Evolutionary conservation across 2,797 vertebrate genomes (phyloP), one percentile per base, ranked within the genome.

Genomic region (Heteromormyrus szaboi): DNA sequence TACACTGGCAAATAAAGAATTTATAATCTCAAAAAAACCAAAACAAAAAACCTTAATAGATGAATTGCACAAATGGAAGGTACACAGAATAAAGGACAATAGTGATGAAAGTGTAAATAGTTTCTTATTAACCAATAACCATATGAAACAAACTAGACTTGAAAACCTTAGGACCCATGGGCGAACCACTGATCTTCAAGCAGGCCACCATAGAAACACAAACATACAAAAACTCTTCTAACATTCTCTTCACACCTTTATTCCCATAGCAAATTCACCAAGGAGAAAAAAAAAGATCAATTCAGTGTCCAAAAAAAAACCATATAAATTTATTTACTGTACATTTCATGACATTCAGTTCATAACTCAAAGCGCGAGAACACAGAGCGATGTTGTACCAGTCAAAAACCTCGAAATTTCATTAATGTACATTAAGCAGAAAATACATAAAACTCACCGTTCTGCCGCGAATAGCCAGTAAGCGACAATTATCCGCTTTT

Each of bases 381-480:
- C n/a, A 59, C 19, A 46, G 41, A 48, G 22, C 6, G 11, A 65
- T 6, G 8, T 0, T 46, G 37, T 41, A n/a, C 14, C 14, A 88
- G 8, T 53, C n/a, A 54, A 62, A 85, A 85, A 62, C 9, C 41
- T 65, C 3, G 22, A 62, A 41, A 88, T 79, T 44, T n/a, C 8
- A 81, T 81, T 81, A 56, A 84, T 59, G 29, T 44, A 54, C 46
- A 86, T 44, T n/a, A 9, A 85, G 81, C 17, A 17, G 17, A 51
- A 84, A 85, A 89, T 33, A 37, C 56, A n/a, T 41, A 14, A 88
- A 86, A 56, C 88, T 86, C 51, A 89, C 88, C 88, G 68, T 89
- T 54, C 59, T 22, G 84, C 83, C 33, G 8, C 11, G n/a, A 48
- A 59, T 22, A 62, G n/a, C 9, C 44, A 68, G 46, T 72, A 51